Evolutionary conservation across 2,888 invertebrate genomes (phyloP), one percentile per base, ranked within the genome.

Genomic region (Luperina nickerlii): DNA sequence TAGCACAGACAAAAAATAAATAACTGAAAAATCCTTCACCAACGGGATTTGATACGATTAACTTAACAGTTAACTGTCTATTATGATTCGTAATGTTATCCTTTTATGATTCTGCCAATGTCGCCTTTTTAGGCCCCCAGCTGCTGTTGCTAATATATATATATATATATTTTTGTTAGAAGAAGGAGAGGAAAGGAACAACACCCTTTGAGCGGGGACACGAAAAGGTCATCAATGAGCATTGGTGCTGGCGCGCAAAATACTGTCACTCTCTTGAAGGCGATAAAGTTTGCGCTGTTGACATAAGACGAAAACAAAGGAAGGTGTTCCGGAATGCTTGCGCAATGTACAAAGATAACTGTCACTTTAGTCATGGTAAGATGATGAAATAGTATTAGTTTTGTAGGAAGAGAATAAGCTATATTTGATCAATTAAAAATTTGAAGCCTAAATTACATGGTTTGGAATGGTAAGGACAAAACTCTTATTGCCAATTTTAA

Each of bases 181-280:
- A 0, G 5, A 48, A n/a, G 24, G 6, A 1, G 1, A 8, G 9
- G 24, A 24, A 9, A 45, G 6, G 13, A 65, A 20, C 74, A 5
- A 85, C 78, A 2, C 81, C 51, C 5, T 86, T 83, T 9, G 78
- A 75, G 51, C 38, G 6, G 1, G 91, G 88, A 18, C 82, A 87
- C 8, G 76, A 84, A n/a, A 78, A 87, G 27, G 85, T 92, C 1
- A 88, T 93, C 42, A 91, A 92, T 27, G 42, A 93, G 6, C 94
- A 93, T 74, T 96, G 96, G 96, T 96, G 96, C 76, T 96, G 95
- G 95, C 86, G 93, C 3, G 84, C 90, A 0, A 90, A 87, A 74
- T 88, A 92, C 76, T 95, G 95, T 76, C 88, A 66, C 3, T 74
- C 84, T 2, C 75, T 76, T 0, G 68, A 77, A 11, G 74, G 72